Conservation (phyloP, 53 echinoderm and acorn worm species). For the Stichopus horrens region DNA sequence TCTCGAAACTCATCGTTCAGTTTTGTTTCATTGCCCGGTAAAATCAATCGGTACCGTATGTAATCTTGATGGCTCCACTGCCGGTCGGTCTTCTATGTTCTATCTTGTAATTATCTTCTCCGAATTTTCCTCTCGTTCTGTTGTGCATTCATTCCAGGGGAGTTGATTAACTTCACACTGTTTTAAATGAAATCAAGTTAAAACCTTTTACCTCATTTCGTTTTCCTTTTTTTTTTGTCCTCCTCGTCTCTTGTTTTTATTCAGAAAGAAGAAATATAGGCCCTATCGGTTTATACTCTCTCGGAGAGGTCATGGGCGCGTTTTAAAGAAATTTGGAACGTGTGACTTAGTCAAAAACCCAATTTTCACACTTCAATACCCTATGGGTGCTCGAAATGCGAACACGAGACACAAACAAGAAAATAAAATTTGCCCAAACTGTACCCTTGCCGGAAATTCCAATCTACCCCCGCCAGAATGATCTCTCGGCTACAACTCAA, state of each 20-base stretch:
- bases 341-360: slow-evolving; percentile 46
- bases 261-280: no score
- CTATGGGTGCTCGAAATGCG: slow-evolving; percentile 39
- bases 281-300: no score
- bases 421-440: slow-evolving; percentile 36
- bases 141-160: no score
- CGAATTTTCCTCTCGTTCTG: no score
- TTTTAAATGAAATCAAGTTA: neutral
- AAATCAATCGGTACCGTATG: no score
- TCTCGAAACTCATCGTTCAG: no score
- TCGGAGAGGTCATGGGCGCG: slow-evolving; percentile 27
- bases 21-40: no score
- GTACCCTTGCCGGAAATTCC: slow-evolving; percentile 49
- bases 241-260: no score
- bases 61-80: no score
- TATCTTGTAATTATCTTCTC: no score
- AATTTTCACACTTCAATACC: slow-evolving; percentile 48
- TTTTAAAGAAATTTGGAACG: slow-evolving; percentile 31
- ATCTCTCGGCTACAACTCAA: slow-evolving; percentile 28
- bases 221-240: no score
- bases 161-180: neutral
- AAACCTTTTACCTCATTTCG: neutral
- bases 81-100: no score
- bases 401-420: slow-evolving; percentile 50
- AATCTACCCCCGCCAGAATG: slow-evolving; percentile 24